Evolutionary conservation across 2,113 vertebrate genomes (phyloP).

Genomic region (Chaetodon auriga): DNA sequence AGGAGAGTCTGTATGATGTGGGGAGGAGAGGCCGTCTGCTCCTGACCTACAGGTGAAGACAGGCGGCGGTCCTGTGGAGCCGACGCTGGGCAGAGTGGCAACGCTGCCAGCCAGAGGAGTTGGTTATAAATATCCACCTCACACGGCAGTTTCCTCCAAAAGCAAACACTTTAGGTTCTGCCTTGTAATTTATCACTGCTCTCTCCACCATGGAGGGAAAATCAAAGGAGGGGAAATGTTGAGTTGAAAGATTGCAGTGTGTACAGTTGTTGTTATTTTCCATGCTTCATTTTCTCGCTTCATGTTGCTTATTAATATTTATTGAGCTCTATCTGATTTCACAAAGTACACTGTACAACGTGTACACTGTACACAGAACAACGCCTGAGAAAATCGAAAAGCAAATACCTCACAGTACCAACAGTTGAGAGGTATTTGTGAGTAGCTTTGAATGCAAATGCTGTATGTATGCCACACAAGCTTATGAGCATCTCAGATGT

Average conservation of each 20-base stretch:
- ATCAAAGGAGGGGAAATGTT: constrained; percentile 40
- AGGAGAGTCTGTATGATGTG: constrained; percentile 63
- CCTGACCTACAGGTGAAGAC: constrained; percentile 70
- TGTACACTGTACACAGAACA: no score
- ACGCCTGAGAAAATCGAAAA: constrained; percentile 6
- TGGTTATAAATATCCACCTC: constrained; percentile 72
- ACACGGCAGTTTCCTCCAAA: constrained; percentile 71
- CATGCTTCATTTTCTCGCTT: constrained; percentile 34
- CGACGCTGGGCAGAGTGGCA: constrained; percentile 28
- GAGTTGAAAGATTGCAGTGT: constrained; percentile 54
- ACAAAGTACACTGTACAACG: constrained; percentile 6
- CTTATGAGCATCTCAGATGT: constrained; percentile 51
- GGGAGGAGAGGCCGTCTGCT: constrained; percentile 37
- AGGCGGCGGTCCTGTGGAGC: constrained; percentile 57
- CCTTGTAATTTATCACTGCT: constrained; percentile 80
- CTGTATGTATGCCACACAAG: constrained; percentile 35
- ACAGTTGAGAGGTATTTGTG: constrained; percentile 10
- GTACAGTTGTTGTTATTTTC: constrained; percentile 49
- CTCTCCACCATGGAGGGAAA: constrained; percentile 40
- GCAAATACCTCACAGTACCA: constrained; percentile 8
- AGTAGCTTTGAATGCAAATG: constrained; percentile 40
- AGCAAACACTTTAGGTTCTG: constrained; percentile 73
- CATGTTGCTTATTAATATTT: constrained; percentile 23
- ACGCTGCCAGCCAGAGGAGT: constrained; percentile 22
- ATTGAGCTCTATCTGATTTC: constrained; percentile 23